Percentiles rank a stretch among this genome's conserved stretches.
Conservation (phyloP, 2,113 vertebrate genomes). For the Meriones unguiculatus region DNA sequence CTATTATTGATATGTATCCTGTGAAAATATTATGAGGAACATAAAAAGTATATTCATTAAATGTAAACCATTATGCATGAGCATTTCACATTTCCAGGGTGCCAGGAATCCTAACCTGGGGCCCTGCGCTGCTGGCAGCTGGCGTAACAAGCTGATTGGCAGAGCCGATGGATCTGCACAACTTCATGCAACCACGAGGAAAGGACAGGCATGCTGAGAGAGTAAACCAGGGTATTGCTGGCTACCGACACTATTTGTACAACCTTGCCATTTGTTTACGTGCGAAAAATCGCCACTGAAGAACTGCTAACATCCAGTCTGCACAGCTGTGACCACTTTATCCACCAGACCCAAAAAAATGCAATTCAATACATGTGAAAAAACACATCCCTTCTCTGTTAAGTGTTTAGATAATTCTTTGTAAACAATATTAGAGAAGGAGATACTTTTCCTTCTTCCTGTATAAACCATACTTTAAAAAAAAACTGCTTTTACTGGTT, state of each 20-base stretch:
- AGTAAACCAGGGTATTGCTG: conserved; percentile 84
- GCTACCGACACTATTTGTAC: conserved; percentile 86
- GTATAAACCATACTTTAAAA: conserved; percentile 81
- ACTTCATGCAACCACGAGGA: conserved; percentile 82
- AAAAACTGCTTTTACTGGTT: conserved; percentile 84
- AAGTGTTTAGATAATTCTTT: conserved; percentile 90
- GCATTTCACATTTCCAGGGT: conserved; percentile 85
- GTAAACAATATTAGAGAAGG: conserved; percentile 90
- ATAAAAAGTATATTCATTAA: conserved; percentile 89
- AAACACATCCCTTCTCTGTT: conserved; percentile 76
- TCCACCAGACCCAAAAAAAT: conserved; percentile 87
- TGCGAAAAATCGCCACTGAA: conserved; percentile 86
- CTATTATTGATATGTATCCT: conserved; percentile 90
- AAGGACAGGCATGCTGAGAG: conserved; percentile 80
- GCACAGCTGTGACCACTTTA: conserved; percentile 91
- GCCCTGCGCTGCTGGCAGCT: conserved; percentile 79
- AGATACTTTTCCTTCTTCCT: conserved; percentile 86
- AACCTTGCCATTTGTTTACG: conserved; percentile 89
- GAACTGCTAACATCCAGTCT: conserved; percentile 87
- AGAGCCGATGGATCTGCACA: conserved; percentile 65
- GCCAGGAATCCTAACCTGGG: conserved; percentile 79
- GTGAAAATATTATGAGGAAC: conserved; percentile 87
- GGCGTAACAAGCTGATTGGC: conserved; percentile 69
- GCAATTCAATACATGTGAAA: conserved; percentile 87
- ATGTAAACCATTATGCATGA: conserved; percentile 84